These are phyloP conservation scores for Centropus unirufus DNA, from an alignment of 2,113 vertebrate genomes.

Conservation along the genomic window DNA sequence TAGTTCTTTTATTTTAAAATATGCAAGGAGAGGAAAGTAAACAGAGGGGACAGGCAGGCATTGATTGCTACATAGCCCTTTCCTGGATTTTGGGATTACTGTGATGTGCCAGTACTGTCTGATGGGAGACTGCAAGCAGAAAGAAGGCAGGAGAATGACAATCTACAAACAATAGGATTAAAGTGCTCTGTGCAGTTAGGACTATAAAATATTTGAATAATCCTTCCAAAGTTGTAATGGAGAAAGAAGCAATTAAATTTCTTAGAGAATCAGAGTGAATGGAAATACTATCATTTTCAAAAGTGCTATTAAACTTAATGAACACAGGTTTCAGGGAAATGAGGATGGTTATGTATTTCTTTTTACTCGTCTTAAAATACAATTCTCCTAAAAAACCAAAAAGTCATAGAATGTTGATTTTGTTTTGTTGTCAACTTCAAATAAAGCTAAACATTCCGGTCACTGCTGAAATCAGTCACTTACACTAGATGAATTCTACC, in stretches of 20 bases:
- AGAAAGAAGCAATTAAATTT: constrained; percentile 42
- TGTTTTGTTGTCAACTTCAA: neutral
- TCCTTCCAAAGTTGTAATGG: constrained; percentile 42
- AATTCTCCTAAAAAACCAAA: neutral
- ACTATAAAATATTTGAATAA: constrained; percentile 52
- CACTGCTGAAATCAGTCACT: neutral
- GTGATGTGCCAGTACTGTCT: constrained; percentile 50
- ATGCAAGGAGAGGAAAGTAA: constrained; percentile 66
- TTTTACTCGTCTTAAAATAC: neutral
- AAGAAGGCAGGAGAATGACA: constrained; percentile 48
- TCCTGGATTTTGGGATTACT: constrained; percentile 61
- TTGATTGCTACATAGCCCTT: constrained; percentile 62
- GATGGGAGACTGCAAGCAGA: constrained; percentile 16
- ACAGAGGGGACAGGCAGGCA: constrained; percentile 47
- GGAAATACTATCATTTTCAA: neutral
- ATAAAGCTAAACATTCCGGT: neutral
- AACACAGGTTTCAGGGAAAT: neutral
- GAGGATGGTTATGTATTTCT: neutral
- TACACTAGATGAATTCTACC: neutral
- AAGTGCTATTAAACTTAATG: constrained; percentile 10
- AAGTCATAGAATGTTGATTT: neutral
- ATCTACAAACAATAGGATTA: constrained; percentile 65
- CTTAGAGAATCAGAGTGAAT: neutral
- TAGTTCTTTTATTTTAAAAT: constrained; percentile 59
- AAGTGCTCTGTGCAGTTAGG: constrained; percentile 23